phyloP scores from a whole-genome alignment of 2,113 vertebrate genomes.

The Sciurus niger region DNA sequence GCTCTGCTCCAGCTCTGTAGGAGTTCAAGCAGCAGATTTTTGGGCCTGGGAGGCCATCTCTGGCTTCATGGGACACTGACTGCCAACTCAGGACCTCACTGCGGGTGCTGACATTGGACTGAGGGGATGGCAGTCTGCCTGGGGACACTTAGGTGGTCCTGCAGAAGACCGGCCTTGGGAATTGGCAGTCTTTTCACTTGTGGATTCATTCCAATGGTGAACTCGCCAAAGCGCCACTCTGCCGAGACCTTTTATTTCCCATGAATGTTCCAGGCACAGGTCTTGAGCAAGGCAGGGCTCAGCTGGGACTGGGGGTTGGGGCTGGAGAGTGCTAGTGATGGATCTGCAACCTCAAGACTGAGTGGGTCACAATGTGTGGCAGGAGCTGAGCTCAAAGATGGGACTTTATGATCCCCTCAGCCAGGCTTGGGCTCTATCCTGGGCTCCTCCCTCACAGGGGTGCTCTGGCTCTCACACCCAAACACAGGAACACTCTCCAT shows the following conservation, averaged over 20 bases:
- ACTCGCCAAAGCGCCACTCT: background rate
- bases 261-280: background rate
- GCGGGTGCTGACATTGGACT: background rate
- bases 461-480: no score
- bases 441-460: background rate
- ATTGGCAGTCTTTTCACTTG: background rate
- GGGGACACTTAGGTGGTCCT: background rate
- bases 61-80: background rate
- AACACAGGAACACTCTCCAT: background rate
- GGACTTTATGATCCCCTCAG: background rate
- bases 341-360: background rate
- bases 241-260: background rate
- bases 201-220: background rate
- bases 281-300: background rate
- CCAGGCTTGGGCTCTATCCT: background rate
- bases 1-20: background rate
- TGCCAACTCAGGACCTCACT: slow-evolving; percentile 34
- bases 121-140: background rate
- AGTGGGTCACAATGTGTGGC: background rate
- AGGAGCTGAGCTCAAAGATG: background rate
- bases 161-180: background rate
- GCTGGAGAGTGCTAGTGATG: background rate
- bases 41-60: background rate
- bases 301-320: no score
- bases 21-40: background rate